phyloP scores from a whole-genome alignment of 2,888 invertebrate species.

The Standfussiana lucernea region DNA sequence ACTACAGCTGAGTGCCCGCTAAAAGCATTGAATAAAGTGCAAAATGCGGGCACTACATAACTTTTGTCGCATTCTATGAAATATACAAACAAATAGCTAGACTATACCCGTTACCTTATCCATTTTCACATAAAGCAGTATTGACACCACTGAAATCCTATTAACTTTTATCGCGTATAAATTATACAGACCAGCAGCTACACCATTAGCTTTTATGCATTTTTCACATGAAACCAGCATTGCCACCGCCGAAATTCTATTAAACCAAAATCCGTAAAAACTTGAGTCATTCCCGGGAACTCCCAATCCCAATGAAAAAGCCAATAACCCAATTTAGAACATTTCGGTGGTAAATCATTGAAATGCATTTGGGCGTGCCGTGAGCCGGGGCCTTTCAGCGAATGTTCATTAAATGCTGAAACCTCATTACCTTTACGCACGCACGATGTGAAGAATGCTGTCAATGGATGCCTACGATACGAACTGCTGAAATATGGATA shows the following conservation, averaged over 20 bases:
- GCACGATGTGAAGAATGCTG: conserved; percentile 51
- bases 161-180: neutral
- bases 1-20: conserved; percentile 52
- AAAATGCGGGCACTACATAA: conserved; percentile 38
- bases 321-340: conserved; percentile 59
- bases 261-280: conserved; percentile 10
- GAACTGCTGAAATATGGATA: conserved; percentile 39
- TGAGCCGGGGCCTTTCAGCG: conserved; percentile 53
- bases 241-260: conserved; percentile 15
- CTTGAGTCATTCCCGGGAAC: conserved; percentile 41
- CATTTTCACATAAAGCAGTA: neutral
- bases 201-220: neutral
- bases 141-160: neutral
- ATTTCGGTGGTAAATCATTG: conserved; percentile 48
- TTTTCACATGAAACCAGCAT: neutral
- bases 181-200: conserved; percentile 14
- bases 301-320: conserved; percentile 23
- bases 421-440: conserved; percentile 62
- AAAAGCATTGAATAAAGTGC: conserved; percentile 52
- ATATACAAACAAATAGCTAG: conserved; percentile 17
- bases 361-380: conserved; percentile 63
- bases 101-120: neutral
- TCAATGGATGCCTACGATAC: conserved; percentile 30
- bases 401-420: conserved; percentile 58
- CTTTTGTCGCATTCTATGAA: conserved; percentile 1